Percentiles rank a stretch among this genome's conserved stretches.
Evolutionary conservation across 1,140 invertebrate species (phyloP).

Genomic region (Hormaphis cornu): DNA sequence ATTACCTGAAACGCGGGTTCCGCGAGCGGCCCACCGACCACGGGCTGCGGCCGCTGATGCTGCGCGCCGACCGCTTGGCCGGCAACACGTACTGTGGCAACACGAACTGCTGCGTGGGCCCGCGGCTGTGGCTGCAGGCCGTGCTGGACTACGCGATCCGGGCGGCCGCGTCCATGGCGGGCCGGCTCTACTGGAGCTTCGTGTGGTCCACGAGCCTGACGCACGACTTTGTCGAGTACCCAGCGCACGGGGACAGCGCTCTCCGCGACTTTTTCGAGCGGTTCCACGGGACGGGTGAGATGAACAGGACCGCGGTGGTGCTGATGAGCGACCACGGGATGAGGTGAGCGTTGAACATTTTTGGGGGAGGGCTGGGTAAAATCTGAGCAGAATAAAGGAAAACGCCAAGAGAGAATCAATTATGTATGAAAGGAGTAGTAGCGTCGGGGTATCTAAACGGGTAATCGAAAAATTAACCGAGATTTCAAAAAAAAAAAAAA

Average conservation of each 20-base stretch:
- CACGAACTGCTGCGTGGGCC: constrained; percentile 48
- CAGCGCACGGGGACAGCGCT: constrained; percentile 45
- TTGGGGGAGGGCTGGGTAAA: too few species aligned
- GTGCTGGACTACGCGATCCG: constrained; percentile 38
- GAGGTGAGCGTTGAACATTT: too few species aligned
- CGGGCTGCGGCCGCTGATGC: constrained; percentile 43
- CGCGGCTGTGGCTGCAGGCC: constrained; percentile 39
- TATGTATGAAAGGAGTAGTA: too few species aligned
- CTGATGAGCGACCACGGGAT: constrained; percentile 50
- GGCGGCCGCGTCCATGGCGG: constrained; percentile 34
- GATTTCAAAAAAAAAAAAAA: too few species aligned
- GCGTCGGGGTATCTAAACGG: too few species aligned
- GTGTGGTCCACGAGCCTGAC: constrained; percentile 47
- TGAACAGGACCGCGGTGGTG: constrained; percentile 46
- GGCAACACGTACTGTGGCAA: constrained; percentile 46
- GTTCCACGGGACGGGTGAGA: constrained; percentile 39
- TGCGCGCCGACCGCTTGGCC: constrained; percentile 43
- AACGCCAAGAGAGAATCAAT: too few species aligned
- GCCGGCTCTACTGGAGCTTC: constrained; percentile 43
- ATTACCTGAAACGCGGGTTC: constrained; percentile 44
- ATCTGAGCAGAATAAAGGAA: too few species aligned
- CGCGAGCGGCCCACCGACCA: constrained; percentile 43
- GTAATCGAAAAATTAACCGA: too few species aligned
- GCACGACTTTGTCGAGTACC: constrained; percentile 47
- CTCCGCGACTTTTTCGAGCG: constrained; percentile 44